These are phyloP conservation scores for Xenopus borealis DNA, from an alignment of 2,113 vertebrate genomes.

Conservation along the genomic window DNA sequence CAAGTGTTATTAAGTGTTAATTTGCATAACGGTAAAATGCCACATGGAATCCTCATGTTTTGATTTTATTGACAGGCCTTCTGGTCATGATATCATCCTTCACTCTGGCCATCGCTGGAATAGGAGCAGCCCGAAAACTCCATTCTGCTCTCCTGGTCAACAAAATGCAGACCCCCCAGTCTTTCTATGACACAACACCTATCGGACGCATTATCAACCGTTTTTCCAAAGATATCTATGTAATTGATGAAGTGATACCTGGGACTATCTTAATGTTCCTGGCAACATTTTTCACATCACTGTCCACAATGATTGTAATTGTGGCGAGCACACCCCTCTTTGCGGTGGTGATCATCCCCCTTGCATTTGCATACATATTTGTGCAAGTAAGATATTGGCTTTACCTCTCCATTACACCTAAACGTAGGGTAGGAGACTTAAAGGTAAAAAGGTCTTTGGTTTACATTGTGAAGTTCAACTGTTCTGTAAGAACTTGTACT, in stretches of 20 bases:
- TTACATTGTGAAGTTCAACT: too few species aligned
- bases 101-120: slow-evolving; percentile 79
- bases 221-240: slow-evolving; percentile 91
- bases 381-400: slow-evolving; percentile 77
- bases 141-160: slow-evolving; percentile 81
- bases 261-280: slow-evolving; percentile 84
- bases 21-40: too few species aligned
- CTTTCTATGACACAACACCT: slow-evolving; percentile 94
- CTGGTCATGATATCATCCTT: slow-evolving; percentile 81
- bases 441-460: too few species aligned
- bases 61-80: slow-evolving; percentile 65
- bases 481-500: too few species aligned
- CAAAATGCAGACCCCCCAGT: slow-evolving; percentile 85
- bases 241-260: slow-evolving; percentile 86
- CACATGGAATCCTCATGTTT: too few species aligned
- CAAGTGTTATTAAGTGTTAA: too few species aligned
- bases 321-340: slow-evolving; percentile 84
- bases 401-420: too few species aligned
- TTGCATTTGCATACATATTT: slow-evolving; percentile 78
- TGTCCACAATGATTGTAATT: slow-evolving; percentile 85
- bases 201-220: slow-evolving; percentile 91
- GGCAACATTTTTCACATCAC: slow-evolving; percentile 71
- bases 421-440: too few species aligned
- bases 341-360: slow-evolving; percentile 73
- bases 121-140: slow-evolving; percentile 75